phyloP scores from a whole-genome alignment of 2,888 invertebrate species.

The Poecilus cupreus region DNA sequence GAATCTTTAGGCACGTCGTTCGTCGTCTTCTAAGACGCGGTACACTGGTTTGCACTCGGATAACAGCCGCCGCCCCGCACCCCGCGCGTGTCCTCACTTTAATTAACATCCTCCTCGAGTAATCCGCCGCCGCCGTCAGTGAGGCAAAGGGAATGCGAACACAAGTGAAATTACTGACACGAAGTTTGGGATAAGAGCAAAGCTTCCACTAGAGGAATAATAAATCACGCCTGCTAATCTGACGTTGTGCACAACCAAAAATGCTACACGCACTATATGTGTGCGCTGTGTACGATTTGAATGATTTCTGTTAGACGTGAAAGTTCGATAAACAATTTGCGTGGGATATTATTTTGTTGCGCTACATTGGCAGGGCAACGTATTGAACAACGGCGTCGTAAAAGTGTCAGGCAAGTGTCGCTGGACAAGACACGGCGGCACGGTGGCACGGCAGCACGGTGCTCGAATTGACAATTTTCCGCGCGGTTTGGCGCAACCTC shows the following conservation, averaged over 20 bases:
- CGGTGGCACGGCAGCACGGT: neutral
- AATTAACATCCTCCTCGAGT: conserved; percentile 67
- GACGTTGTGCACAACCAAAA: neutral
- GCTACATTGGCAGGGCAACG: neutral
- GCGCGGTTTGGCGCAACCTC: conserved; percentile 74
- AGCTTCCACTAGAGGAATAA: conserved; percentile 45
- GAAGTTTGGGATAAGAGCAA: conserved; percentile 53
- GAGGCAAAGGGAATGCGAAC: conserved; percentile 77
- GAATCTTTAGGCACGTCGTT: conserved; percentile 46
- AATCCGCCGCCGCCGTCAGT: conserved; percentile 76
- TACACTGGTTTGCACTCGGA: conserved; percentile 66
- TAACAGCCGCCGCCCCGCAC: conserved; percentile 34
- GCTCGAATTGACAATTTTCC: conserved; percentile 82
- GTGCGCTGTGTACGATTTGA: neutral
- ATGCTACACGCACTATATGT: too few relatives aligned
- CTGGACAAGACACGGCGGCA: neutral
- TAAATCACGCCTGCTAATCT: conserved; percentile 48
- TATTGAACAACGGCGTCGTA: neutral
- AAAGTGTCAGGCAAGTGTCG: conserved; percentile 3
- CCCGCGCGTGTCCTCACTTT: conserved; percentile 62
- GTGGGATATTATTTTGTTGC: neutral
- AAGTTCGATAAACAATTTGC: conserved; percentile 36
- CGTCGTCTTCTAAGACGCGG: conserved; percentile 57
- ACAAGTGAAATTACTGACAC: conserved; percentile 64
- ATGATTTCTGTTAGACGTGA: neutral